Evolutionary conservation across 2,113 vertebrate genomes (phyloP), one percentile per base, ranked within the genome.

Genomic region (Hippocampus guttulatus): DNA sequence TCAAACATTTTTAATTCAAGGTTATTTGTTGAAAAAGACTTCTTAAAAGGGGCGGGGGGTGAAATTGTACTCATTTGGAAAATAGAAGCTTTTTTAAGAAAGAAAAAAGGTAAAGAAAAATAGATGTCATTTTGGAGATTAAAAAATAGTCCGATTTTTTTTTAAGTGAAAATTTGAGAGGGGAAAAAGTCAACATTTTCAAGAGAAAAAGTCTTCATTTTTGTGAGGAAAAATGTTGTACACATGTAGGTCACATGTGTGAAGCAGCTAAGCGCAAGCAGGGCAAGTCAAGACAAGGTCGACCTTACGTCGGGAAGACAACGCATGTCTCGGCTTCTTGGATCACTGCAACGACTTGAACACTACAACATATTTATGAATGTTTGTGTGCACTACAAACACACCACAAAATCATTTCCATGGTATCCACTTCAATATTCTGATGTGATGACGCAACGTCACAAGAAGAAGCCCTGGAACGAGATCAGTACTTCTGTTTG

Each of bases 261-360:
- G 86, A 91, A 91, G 91, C 91, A 88, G 91, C 79, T 88, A 85
- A 90, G 87, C 85, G 85, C 84, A 78, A 41, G 67, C 76, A 55
- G 84, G 88, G 80, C 92, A 90, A 91, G 92, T 92, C 83, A 71
- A 85, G 89, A 84, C 92, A 92, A 67, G 83, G 82, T 47, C 7
- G 64, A 65, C 43, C 23, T 65, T 27, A 65, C 14, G 43, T 47
- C 18, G 23, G 33, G 41, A 65, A 45, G 41, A 47, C 41, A 65
- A 65, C 64, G 47, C n/a, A 23, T 41, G 64, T 23, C 41, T 45
- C 6, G 27, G 14, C 27, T 33, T 30, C 27, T 33, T 30, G 58
- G 58, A 61, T 47, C 64, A 27, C 40, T 65, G 41, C 23, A 25
- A 47, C 10, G 43, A 16, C 58, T 61, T 61, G 58, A 61, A 61